These are phyloP conservation scores for Tipula vernalis DNA, from an alignment of 2,888 invertebrate genomes.

Conservation along the genomic window DNA sequence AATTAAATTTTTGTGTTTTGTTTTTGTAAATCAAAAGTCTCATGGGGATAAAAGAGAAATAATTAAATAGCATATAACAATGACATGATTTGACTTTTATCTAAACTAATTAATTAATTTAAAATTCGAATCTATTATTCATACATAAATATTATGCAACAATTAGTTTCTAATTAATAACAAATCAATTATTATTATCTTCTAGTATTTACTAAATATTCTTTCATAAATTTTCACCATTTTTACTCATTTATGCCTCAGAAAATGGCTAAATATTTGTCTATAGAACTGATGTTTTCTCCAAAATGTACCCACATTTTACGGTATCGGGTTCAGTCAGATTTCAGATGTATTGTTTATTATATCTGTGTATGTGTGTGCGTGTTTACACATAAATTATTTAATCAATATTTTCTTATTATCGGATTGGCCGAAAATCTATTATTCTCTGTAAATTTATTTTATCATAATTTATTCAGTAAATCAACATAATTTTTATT, in stretches of 20 bases:
- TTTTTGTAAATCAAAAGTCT: neutral
- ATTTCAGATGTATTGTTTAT: too few relatives aligned
- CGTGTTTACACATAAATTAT: too few relatives aligned
- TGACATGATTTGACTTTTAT: neutral
- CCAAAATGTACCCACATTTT: too few relatives aligned
- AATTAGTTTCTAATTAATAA: neutral
- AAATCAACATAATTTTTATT: too few relatives aligned
- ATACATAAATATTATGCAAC: neutral
- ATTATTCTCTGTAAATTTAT: neutral
- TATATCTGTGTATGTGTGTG: too few relatives aligned
- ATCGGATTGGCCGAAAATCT: neutral
- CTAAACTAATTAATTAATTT: neutral
- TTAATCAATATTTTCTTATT: too few relatives aligned
- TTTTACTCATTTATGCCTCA: neutral
- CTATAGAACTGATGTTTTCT: neutral
- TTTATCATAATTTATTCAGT: neutral
- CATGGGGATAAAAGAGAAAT: neutral
- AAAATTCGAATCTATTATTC: neutral
- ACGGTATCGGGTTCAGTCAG: too few relatives aligned
- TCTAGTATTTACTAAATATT: neutral
- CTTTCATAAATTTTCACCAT: neutral
- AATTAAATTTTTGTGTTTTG: neutral
- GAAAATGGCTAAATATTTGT: neutral
- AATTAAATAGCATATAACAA: neutral
- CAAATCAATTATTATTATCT: neutral